Percentiles rank a stretch among this genome's conserved stretches.
These are phyloP conservation scores for Dermochelys coriacea DNA, from an alignment of 2,797 vertebrate genomes.

Conservation along the genomic window DNA sequence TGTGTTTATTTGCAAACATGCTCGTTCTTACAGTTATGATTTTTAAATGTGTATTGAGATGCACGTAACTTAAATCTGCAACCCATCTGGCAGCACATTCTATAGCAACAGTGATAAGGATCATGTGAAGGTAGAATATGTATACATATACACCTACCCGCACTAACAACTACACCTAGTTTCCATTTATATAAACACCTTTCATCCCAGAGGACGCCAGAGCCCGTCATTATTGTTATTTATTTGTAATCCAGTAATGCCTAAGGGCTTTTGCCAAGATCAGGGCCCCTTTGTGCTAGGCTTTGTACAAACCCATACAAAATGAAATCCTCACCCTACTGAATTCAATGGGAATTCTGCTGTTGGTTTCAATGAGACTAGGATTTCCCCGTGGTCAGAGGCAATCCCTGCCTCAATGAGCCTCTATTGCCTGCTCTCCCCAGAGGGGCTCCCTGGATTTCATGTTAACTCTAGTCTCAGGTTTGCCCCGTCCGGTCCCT, in stretches of 20 bases:
- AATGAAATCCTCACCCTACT: constrained; percentile 5
- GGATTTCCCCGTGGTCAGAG: not conserved
- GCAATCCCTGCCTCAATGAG: not conserved
- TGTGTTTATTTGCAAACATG: constrained; percentile 46
- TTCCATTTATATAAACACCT: not conserved
- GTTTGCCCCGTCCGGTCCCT: not conserved
- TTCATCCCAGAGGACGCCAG: constrained; percentile 29
- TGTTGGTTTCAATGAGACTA: not conserved
- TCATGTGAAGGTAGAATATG: rapidly evolving
- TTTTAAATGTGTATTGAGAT: not conserved
- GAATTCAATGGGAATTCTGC: constrained; percentile 3
- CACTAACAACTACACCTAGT: not conserved
- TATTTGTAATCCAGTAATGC: not conserved
- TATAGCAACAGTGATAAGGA: not conserved
- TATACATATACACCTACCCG: constrained; percentile 13
- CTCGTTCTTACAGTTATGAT: not conserved
- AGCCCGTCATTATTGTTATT: constrained; percentile 38
- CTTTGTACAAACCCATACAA: constrained; percentile 25
- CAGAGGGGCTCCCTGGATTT: rapidly evolving
- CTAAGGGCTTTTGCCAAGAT: constrained; percentile 34
- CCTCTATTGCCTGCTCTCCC: not conserved
- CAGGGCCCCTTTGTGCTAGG: constrained; percentile 46
- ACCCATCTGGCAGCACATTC: constrained; percentile 10
- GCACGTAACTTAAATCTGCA: not conserved
- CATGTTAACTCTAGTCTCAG: rapidly evolving